Conservation (phyloP, 2,888 invertebrate genomes). For the Enoplolaimus lenunculus region DNA sequence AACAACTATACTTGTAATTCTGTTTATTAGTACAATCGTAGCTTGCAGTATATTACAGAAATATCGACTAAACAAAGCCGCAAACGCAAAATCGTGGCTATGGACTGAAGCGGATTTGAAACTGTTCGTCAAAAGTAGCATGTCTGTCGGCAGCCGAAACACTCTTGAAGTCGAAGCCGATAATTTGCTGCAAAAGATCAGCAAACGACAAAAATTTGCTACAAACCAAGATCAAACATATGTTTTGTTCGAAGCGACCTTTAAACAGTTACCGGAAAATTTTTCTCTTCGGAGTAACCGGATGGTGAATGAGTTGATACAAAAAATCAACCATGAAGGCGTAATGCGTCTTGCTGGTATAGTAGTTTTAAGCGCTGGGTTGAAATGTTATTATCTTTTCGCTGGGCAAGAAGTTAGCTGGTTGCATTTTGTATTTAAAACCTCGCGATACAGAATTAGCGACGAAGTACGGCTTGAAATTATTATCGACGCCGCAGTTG, state of each 20-base stretch:
- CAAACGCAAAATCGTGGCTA: not conserved
- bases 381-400: not conserved
- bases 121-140: not conserved
- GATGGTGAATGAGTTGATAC: slow-evolving; percentile 2
- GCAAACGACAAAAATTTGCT: not conserved
- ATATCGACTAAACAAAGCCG: not conserved
- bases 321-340: not conserved
- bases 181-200: not conserved
- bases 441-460: slow-evolving; percentile 9
- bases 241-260: not conserved
- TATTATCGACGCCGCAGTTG: not conserved
- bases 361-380: not conserved
- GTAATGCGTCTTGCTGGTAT: not conserved
- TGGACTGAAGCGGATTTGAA: not conserved
- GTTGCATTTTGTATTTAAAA: slow-evolving; percentile 13
- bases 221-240: not conserved
- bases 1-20: not conserved
- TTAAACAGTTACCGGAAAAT: not conserved
- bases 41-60: not conserved
- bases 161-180: not conserved
- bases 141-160: not conserved
- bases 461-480: slow-evolving; percentile 19
- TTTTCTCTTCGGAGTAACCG: not conserved
- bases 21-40: not conserved
- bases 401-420: not conserved